phyloP scores from a whole-genome alignment of 1,140 invertebrate species.

The Dendrolimus kikuchii region DNA sequence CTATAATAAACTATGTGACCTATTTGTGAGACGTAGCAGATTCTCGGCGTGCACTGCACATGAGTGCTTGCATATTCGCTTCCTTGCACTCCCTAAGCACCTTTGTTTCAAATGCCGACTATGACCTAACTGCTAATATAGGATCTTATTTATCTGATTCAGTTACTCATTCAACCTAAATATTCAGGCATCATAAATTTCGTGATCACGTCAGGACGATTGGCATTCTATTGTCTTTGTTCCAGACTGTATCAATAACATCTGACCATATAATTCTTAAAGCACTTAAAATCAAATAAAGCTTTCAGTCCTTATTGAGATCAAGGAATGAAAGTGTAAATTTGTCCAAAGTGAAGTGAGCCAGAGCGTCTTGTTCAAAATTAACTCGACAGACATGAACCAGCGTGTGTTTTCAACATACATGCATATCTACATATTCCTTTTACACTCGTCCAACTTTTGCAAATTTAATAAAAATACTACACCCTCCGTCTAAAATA shows the following conservation, averaged over 20 bases:
- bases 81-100: conserved; percentile 36
- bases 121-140: conserved; percentile 57
- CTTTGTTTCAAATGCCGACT: conserved; percentile 48
- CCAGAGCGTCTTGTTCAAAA: conserved; percentile 22
- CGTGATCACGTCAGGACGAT: conserved; percentile 29
- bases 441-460: no score
- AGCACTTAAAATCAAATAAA: conserved; percentile 8
- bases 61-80: conserved; percentile 44
- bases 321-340: conserved; percentile 13
- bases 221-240: conserved; percentile 36
- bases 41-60: conserved; percentile 15
- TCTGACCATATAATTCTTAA: conserved; percentile 12
- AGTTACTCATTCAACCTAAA: conserved; percentile 56
- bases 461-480: no score
- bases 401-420: conserved; percentile 26
- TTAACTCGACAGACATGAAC: conserved; percentile 20
- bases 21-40: conserved; percentile 23
- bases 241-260: conserved; percentile 14
- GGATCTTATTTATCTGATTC: conserved; percentile 58
- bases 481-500: conserved; percentile 1
- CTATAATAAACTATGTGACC: conserved; percentile 48
- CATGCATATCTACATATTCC: no score
- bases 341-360: conserved; percentile 25
- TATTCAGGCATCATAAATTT: conserved; percentile 51
- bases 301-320: conserved; percentile 12